These are phyloP conservation scores for Chrysocyon brachyurus DNA, from an alignment of 2,797 vertebrate genomes.

Conservation along the genomic window DNA sequence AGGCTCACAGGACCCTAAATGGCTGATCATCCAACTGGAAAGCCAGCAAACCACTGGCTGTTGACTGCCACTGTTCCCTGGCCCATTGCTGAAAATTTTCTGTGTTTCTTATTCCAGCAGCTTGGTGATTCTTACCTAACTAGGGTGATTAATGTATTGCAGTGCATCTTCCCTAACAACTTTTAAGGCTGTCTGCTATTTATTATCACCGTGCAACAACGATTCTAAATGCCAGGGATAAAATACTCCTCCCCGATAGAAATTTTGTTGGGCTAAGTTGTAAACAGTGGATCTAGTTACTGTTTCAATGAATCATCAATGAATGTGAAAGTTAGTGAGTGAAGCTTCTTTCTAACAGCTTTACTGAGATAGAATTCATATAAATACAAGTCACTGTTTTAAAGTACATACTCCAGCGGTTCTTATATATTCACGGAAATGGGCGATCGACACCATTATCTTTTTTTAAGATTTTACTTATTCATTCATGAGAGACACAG, in stretches of 20 bases:
- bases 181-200: conserved; percentile 51
- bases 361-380: conserved; percentile 56
- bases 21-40: not conserved
- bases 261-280: not conserved
- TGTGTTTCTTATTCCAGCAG: conserved; percentile 26
- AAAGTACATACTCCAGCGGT: conserved; percentile 37
- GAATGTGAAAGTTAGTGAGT: conserved; percentile 44
- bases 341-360: not conserved
- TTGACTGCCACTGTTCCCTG: not conserved
- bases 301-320: conserved; percentile 57
- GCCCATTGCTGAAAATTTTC: not conserved
- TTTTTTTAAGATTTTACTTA: not conserved
- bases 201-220: not conserved
- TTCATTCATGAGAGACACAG: too few relatives aligned
- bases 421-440: not conserved
- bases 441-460: not conserved
- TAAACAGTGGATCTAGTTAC: conserved; percentile 63
- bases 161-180: conserved; percentile 50
- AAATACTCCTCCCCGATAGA: conserved; percentile 31
- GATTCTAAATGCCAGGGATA: conserved; percentile 54
- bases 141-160: conserved; percentile 46
- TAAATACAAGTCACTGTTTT: not conserved
- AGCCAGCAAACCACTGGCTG: not conserved
- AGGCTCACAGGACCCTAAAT: not conserved
- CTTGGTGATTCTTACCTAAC: not conserved